These are phyloP conservation scores for Cremastinae sp. DNA, from an alignment of 2,888 invertebrate species.

Conservation along the genomic window DNA sequence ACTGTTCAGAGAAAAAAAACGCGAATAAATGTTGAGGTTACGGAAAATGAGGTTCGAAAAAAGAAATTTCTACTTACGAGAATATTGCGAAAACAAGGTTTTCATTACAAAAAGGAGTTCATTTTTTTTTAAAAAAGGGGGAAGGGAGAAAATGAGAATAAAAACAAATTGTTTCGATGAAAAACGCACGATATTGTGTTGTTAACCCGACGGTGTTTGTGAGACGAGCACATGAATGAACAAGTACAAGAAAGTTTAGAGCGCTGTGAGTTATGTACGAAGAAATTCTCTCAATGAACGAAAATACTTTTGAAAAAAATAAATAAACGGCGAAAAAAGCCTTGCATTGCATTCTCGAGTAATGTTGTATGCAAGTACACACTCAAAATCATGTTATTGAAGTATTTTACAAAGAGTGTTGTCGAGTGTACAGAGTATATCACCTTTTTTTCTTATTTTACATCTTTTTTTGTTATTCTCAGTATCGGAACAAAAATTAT, in stretches of 20 bases:
- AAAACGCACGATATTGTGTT: constrained; percentile 31
- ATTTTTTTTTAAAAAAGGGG: not conserved
- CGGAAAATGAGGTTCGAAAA: not conserved
- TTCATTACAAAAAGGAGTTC: not conserved
- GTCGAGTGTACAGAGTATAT: not conserved
- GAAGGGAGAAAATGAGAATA: not conserved
- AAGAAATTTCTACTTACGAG: not conserved
- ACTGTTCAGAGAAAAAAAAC: constrained; percentile 19
- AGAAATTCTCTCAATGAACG: not conserved
- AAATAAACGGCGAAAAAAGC: constrained; percentile 41
- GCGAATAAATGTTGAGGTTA: constrained; percentile 40
- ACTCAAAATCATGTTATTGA: not conserved
- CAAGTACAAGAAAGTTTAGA: constrained; percentile 69
- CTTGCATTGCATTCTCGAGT: constrained; percentile 67
- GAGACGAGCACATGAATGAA: constrained; percentile 55
- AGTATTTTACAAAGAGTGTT: constrained; percentile 27
- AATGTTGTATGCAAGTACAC: constrained; percentile 34
- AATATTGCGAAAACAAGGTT: constrained; percentile 1
- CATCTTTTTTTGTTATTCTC: too few species aligned
- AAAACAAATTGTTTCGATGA: constrained; percentile 2
- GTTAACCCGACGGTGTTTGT: constrained; percentile 36
- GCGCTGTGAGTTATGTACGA: constrained; percentile 71
- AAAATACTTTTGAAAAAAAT: constrained; percentile 13
- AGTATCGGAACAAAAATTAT: too few species aligned
- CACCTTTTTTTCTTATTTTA: too few species aligned